Percentiles rank a stretch among this genome's conserved stretches.
Evolutionary conservation across 2,888 invertebrate species (phyloP).

Genomic region (Cerastis rubricosa): DNA sequence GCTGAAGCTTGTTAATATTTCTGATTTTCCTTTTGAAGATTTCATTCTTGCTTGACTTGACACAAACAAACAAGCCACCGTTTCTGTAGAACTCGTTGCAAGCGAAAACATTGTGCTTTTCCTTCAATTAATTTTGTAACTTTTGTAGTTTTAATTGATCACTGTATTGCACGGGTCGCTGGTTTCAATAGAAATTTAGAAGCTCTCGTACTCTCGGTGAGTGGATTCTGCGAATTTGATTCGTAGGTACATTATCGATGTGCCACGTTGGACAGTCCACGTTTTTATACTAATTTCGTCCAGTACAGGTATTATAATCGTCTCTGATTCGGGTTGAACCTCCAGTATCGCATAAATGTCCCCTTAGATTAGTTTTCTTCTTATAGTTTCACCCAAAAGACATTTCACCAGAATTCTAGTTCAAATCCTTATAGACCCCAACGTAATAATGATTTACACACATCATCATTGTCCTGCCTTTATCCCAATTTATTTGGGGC

Average conservation of each 20-base stretch:
- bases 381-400: not conserved
- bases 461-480: not conserved
- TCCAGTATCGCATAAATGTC: not conserved
- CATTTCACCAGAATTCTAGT: not conserved
- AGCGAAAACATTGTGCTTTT: slow-evolving; percentile 19
- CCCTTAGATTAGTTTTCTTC: not conserved
- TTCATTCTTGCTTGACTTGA: slow-evolving; percentile 36
- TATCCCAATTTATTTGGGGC: no score
- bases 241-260: not conserved
- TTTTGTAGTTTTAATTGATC: slow-evolving; percentile 29
- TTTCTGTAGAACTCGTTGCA: slow-evolving; percentile 16
- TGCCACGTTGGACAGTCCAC: not conserved
- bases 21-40: slow-evolving; percentile 30
- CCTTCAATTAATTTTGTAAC: slow-evolving; percentile 9
- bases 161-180: slow-evolving; percentile 14
- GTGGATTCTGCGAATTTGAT: slow-evolving; percentile 8
- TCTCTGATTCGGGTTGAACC: not conserved
- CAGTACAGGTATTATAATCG: not conserved
- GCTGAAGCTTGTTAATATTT: slow-evolving; percentile 49
- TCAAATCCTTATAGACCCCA: not conserved
- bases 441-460: not conserved
- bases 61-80: slow-evolving; percentile 10
- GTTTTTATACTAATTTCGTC: not conserved
- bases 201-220: slow-evolving; percentile 5
- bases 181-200: slow-evolving; percentile 32